Base-by-base conservation (phyloP, 2,113 vertebrate genomes). In the Phaethon lepturus region DNA sequence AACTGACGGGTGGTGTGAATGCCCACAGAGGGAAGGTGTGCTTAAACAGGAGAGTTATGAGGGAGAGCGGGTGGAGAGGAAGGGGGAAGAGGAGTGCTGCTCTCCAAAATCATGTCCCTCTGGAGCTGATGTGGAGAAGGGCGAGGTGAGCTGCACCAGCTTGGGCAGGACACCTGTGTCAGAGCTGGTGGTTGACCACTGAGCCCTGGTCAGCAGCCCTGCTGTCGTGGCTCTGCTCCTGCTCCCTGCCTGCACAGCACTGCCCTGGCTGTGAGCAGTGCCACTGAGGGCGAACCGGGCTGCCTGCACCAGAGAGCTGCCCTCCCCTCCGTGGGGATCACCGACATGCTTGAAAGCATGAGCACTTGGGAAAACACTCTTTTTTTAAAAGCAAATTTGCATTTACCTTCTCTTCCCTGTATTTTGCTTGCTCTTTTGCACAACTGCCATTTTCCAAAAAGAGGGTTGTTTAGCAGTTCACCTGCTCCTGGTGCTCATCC, bases 1-100 rank as follows among this genome's bases (percentile, higher is more conserved):
- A 19, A 38, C 38, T 38, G 38, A 38, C 8, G 38, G 38, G 15
- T 31, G 29, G 9, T 55, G 47, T 6, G 26, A 81, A 74, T 11
- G 14, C 6, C 62, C 60, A 44, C 0, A 0, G 40, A 80, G 8
- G 10, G 22, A 64, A 63, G 40, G 24, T 24, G 11, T 35, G 29
- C 28, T 49, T 77, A 44, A 76, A 73, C 0, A 1, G 10, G 9
- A 52, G 66, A 33, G 18, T 49, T 63, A 28, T 1, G 10, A 55
- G 44, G 38, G 1, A 74, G 28, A 63, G 12, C 1, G 8, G 8
- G 23, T 26, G 50, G 64, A 52, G 10, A 23, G 31, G 29, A 26
- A 52, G 20, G 29, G 25, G n/a, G 24, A 75, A 68, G 31, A 16
- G 17, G 17, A 81, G 24, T 15, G 7, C 22, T 44, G 9, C 10